Evolutionary conservation across 2,888 invertebrate species (phyloP).

Genomic region (Charanyca ferruginea): DNA sequence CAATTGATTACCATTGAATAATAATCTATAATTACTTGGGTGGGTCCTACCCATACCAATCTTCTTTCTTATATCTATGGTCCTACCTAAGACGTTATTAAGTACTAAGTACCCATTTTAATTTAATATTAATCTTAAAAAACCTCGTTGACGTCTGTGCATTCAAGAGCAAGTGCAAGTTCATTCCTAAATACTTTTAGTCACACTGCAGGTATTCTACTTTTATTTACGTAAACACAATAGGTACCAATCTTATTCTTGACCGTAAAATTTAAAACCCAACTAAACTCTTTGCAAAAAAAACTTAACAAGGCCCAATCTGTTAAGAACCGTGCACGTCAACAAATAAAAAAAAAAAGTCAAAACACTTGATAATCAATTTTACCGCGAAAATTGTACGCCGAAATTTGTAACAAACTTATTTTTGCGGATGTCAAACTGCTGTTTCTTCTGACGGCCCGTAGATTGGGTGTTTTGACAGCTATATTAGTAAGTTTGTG

Average conservation of each 20-base stretch:
- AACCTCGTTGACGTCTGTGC: not conserved
- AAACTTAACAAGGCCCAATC: conserved; percentile 61
- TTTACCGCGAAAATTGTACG: conserved; percentile 79
- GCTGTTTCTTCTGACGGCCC: not conserved
- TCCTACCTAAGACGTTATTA: too few relatives aligned
- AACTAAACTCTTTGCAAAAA: conserved; percentile 43
- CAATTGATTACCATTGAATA: too few relatives aligned
- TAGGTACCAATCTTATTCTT: conserved; percentile 26
- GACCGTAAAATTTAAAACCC: conserved; percentile 49
- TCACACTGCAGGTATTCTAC: conserved; percentile 34
- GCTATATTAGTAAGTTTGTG: conserved; percentile 62
- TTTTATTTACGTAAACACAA: conserved; percentile 32
- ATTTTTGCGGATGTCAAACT: conserved; percentile 44
- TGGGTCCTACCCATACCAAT: too few relatives aligned
- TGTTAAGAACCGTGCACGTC: conserved; percentile 60
- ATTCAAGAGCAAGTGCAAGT: conserved; percentile 14
- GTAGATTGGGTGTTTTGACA: conserved; percentile 28
- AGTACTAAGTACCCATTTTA: too few relatives aligned
- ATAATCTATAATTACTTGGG: too few relatives aligned
- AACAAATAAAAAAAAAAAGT: conserved; percentile 62
- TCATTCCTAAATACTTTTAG: conserved; percentile 17
- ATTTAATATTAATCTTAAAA: not conserved
- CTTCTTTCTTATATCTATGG: too few relatives aligned
- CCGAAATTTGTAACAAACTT: conserved; percentile 66
- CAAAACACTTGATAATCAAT: conserved; percentile 84